Percentiles rank a stretch among this genome's conserved stretches.
Evolutionary conservation across 1,140 invertebrate genomes (phyloP).

Genomic region (Uloborus diversus): DNA sequence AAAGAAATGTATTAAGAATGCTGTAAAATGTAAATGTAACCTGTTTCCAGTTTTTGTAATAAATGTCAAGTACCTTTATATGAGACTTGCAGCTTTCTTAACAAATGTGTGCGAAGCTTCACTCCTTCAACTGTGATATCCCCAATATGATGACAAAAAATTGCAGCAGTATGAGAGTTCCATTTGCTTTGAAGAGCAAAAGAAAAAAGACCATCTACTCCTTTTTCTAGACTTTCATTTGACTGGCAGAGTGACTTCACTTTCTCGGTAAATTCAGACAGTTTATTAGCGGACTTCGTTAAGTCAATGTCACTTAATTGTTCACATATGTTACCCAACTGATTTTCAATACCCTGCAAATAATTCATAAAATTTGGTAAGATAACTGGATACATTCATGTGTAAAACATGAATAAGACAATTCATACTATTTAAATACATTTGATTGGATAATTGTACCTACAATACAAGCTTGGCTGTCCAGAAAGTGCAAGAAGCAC

Average conservation of each 20-base stretch:
- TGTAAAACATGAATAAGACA: too few relatives aligned
- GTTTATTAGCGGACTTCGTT: neutral
- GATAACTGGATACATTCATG: too few relatives aligned
- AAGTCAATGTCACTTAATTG: neutral
- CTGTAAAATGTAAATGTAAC: too few relatives aligned
- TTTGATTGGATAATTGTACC: too few relatives aligned
- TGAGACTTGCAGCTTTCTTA: slow-evolving; percentile 20
- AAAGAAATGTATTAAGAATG: too few relatives aligned
- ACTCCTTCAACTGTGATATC: neutral
- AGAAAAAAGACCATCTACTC: neutral
- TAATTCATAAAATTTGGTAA: too few relatives aligned
- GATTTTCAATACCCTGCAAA: neutral
- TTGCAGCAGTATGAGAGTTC: slow-evolving; percentile 25
- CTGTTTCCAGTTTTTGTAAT: too few relatives aligned
- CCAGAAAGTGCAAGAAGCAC: too few relatives aligned
- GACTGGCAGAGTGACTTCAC: neutral
- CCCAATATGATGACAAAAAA: slow-evolving; percentile 1
- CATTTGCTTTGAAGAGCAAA: slow-evolving; percentile 41
- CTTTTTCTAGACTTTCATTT: slow-evolving; percentile 3
- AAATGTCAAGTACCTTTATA: slow-evolving; percentile 43
- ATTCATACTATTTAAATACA: too few relatives aligned
- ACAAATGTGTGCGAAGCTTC: slow-evolving; percentile 8
- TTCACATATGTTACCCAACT: neutral
- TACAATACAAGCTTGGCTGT: too few relatives aligned
- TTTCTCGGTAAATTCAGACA: neutral